Percentiles rank a stretch among this genome's conserved stretches.
Evolutionary conservation across 1,140 invertebrate species (phyloP).

Genomic region (Bombus confusus): DNA sequence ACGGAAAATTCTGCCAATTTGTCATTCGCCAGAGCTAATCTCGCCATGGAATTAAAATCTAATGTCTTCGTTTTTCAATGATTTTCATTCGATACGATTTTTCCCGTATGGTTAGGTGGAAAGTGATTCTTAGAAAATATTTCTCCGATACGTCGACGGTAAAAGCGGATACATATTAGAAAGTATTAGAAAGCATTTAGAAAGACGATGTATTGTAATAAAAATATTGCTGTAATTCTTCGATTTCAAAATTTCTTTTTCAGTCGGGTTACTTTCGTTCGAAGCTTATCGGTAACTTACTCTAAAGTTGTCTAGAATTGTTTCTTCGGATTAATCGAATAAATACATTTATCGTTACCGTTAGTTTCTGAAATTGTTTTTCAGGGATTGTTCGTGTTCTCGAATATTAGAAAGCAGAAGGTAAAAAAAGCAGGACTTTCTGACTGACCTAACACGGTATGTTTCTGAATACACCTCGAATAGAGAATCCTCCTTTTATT

Average conservation of each 20-base stretch:
- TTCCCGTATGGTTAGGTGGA: not conserved
- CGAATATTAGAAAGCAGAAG: not conserved
- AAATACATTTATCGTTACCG: not conserved
- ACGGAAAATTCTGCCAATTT: not conserved
- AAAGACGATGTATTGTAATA: not conserved
- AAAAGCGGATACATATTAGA: not conserved
- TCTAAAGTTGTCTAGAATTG: not conserved
- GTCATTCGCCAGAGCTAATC: not conserved
- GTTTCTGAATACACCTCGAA: not conserved
- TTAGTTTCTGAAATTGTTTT: not conserved
- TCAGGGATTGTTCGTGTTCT: not conserved
- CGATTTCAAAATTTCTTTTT: not conserved
- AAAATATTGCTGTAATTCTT: not conserved
- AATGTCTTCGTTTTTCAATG: not conserved
- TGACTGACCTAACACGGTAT: not conserved
- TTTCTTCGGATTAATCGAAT: not conserved
- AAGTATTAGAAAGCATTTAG: not conserved
- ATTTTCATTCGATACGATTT: not conserved
- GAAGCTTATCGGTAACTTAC: not conserved
- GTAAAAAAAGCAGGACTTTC: not conserved
- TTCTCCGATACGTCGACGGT: not conserved
- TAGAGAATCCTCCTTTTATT: constrained; percentile 15
- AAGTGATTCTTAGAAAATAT: not conserved
- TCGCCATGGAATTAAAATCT: not conserved
- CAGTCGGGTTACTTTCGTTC: not conserved